phyloP scores from a whole-genome alignment of 2,888 invertebrate species.

The Cepaea hortensis region DNA sequence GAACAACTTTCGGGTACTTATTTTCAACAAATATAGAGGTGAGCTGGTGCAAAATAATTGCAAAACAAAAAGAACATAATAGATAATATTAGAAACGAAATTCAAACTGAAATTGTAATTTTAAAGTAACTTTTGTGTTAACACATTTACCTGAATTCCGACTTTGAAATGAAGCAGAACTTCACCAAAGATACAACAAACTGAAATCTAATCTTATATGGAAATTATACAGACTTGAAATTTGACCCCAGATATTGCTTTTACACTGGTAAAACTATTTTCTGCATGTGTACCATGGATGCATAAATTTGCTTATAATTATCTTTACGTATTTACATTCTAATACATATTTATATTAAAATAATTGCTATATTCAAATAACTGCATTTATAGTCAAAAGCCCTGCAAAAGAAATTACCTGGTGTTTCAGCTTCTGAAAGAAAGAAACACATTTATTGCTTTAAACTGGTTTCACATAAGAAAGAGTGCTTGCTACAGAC shows the following conservation, averaged over 20 bases:
- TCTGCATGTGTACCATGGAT: conserved; percentile 14
- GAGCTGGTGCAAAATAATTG: not conserved
- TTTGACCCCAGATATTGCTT: no score
- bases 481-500: no score
- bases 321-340: no score
- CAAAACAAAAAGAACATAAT: not conserved
- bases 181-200: no score
- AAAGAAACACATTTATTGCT: not conserved
- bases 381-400: not conserved
- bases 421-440: not conserved
- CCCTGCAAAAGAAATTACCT: not conserved
- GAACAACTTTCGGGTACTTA: no score
- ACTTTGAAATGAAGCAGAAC: not conserved
- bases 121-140: not conserved
- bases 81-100: not conserved
- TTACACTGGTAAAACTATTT: not conserved
- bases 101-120: not conserved
- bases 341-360: no score
- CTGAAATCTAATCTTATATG: no score
- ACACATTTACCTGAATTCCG: not conserved
- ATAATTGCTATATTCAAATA: no score
- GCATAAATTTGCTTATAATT: not conserved
- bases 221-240: no score
- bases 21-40: no score
- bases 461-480: not conserved